phyloP scores from a whole-genome alignment of 2,113 vertebrate genomes.

The Machaerirhynchus nigripectus region DNA sequence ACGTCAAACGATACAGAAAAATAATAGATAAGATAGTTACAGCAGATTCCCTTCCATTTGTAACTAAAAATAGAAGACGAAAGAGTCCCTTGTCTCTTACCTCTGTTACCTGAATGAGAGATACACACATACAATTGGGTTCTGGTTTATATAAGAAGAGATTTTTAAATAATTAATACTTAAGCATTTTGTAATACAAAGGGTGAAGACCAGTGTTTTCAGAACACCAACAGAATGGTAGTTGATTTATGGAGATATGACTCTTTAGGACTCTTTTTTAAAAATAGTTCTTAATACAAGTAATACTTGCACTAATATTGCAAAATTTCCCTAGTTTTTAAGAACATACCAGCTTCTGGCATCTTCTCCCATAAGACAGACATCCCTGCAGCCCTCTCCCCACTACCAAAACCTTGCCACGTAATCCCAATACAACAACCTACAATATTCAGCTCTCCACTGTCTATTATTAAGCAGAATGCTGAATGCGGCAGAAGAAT shows the following conservation, averaged over 20 bases:
- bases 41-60: background rate
- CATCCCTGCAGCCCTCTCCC: background rate
- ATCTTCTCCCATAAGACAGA: background rate
- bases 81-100: background rate
- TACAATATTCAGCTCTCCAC: background rate
- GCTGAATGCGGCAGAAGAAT: conserved; percentile 14
- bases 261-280: background rate
- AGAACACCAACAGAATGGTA: background rate
- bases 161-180: background rate
- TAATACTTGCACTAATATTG: background rate
- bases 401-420: background rate
- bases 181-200: background rate
- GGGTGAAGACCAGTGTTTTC: background rate
- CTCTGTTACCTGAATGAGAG: background rate
- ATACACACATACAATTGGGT: rapidly evolving
- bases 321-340: background rate
- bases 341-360: background rate
- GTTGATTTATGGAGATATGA: background rate
- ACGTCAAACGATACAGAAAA: background rate
- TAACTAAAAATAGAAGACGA: background rate
- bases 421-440: background rate
- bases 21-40: background rate
- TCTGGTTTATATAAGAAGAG: background rate
- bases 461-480: conserved; percentile 28
- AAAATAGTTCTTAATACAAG: background rate